A percentile compares a stretch with the other conserved stretches of the same genome.
Conservation (phyloP, 2,797 vertebrate genomes). For the Anolis apletophallus region DNA sequence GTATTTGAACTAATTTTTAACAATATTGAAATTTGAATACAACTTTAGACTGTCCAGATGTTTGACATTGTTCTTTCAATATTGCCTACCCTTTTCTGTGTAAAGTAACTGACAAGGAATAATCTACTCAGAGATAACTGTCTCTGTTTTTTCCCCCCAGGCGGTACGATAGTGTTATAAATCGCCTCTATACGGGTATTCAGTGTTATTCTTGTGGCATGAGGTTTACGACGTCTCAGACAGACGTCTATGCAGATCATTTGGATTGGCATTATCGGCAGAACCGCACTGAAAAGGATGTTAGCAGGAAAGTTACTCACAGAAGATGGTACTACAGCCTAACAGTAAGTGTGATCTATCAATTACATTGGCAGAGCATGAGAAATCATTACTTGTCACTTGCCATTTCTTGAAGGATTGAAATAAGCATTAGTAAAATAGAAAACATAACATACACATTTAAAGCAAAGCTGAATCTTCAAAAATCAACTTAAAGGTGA, state of each 20-base stretch:
- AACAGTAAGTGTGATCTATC: constrained; percentile 83
- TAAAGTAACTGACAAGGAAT: neutral
- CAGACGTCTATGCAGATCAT: constrained; percentile 97
- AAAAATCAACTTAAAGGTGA: neutral
- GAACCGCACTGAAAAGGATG: constrained; percentile 95
- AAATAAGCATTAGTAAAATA: neutral
- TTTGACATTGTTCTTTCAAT: neutral
- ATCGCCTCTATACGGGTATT: constrained; percentile 94
- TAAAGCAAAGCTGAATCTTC: neutral
- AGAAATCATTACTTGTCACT: constrained; percentile 1
- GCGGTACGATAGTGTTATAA: constrained; percentile 92
- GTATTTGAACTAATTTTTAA: neutral
- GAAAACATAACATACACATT: neutral
- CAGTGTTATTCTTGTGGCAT: constrained; percentile 98
- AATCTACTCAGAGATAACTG: neutral
- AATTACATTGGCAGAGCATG: neutral
- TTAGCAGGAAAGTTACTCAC: constrained; percentile 95
- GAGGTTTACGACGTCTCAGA: constrained; percentile 95
- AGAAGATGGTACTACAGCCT: constrained; percentile 97
- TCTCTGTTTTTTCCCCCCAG: constrained; percentile 68
- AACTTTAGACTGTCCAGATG: neutral
- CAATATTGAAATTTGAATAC: neutral
- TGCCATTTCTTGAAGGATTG: neutral
- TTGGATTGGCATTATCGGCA: constrained; percentile 99
- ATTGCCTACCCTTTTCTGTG: neutral